phyloP scores from a whole-genome alignment of 2,113 vertebrate species.

The Trogon surrucura region DNA sequence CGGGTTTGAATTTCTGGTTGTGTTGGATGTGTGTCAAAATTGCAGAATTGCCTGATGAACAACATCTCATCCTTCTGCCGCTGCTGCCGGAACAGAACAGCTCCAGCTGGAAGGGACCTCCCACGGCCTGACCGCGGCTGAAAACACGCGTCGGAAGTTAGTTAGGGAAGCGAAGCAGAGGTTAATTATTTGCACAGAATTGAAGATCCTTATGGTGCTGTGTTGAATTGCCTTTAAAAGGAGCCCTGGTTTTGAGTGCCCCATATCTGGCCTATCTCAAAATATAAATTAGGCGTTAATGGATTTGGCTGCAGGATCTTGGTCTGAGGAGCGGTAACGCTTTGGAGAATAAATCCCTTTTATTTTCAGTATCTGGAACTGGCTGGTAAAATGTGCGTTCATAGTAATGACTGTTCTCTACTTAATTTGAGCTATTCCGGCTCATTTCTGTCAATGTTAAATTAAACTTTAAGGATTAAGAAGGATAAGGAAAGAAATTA shows the following conservation, averaged over 20 bases:
- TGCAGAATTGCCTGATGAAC: background rate
- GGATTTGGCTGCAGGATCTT: background rate
- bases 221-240: background rate
- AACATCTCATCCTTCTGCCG: background rate
- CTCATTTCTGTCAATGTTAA: background rate
- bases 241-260: background rate
- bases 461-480: constrained; percentile 30
- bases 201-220: background rate
- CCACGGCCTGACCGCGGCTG: background rate
- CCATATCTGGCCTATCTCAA: background rate
- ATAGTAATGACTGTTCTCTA: background rate
- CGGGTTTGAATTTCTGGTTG: background rate
- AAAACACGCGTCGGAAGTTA: background rate
- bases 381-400: background rate
- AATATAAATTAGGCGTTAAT: background rate
- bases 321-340: background rate
- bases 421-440: background rate
- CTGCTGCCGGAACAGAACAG: background rate
- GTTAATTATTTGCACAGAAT: background rate
- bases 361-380: background rate
- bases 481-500: constrained; percentile 26
- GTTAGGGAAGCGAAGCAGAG: background rate
- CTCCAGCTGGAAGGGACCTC: background rate
- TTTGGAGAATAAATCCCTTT: background rate
- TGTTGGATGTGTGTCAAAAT: background rate